Evolutionary conservation across 1,140 invertebrate species (phyloP).

Genomic region (Conopomorpha cramerella): DNA sequence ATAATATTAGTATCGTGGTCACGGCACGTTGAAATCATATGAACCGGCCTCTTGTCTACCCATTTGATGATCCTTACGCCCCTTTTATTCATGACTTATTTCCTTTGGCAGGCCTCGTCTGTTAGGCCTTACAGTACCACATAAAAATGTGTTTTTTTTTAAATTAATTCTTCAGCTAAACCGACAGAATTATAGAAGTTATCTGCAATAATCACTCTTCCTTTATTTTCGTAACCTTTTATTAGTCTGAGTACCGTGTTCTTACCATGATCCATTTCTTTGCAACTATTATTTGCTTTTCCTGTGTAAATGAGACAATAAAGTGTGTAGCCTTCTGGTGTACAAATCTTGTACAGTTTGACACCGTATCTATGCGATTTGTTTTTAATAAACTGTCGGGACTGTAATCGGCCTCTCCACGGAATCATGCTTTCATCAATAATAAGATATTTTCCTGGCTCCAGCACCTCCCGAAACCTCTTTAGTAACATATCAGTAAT

Average conservation of each 20-base stretch:
- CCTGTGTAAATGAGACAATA: conserved; percentile 28
- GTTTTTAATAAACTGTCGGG: conserved; percentile 32
- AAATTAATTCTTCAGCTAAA: conserved; percentile 29
- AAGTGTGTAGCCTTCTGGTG: conserved; percentile 27
- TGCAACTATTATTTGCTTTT: conserved; percentile 9
- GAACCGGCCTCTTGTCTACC: conserved; percentile 18
- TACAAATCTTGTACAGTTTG: conserved; percentile 40
- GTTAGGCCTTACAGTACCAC: conserved; percentile 22
- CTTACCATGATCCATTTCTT: conserved; percentile 4
- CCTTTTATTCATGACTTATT: conserved; percentile 15
- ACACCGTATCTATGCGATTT: conserved; percentile 42
- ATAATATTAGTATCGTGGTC: conserved; percentile 1
- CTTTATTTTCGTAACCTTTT: conserved; percentile 13
- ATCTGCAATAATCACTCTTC: conserved; percentile 28
- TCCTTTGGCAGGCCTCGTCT: conserved; percentile 14
- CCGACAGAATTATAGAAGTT: conserved; percentile 37
- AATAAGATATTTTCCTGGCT: conserved; percentile 20
- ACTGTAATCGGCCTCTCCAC: conserved; percentile 32
- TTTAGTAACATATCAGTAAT: conserved; percentile 15
- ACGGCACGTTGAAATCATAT: conserved; percentile 14
- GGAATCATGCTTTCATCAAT: conserved; percentile 44
- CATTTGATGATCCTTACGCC: conserved; percentile 24
- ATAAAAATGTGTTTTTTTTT: conserved; percentile 22
- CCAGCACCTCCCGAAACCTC: conserved; percentile 21
- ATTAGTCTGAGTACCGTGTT: conserved; percentile 16